These are phyloP conservation scores for Eolophus roseicapilla DNA, from an alignment of 2,113 vertebrate genomes.

Conservation along the genomic window DNA sequence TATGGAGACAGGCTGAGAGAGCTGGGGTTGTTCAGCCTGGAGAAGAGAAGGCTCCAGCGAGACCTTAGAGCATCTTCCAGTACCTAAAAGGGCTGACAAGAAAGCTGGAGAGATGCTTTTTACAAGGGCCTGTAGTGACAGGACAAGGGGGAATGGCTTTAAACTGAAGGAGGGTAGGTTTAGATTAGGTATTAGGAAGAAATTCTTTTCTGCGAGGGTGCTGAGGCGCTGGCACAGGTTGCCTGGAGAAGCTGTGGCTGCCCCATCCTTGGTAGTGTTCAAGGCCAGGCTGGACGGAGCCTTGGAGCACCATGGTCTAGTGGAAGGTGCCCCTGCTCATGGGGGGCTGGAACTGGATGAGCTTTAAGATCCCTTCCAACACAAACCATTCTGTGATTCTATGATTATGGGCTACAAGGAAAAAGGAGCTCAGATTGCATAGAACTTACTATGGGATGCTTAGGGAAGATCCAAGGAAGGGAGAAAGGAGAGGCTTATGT, in stretches of 20 bases:
- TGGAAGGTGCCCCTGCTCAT: not conserved
- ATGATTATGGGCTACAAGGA: accelerated
- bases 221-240: not conserved
- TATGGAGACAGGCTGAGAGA: not conserved
- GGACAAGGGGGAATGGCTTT: no score
- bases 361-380: not conserved
- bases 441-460: not conserved
- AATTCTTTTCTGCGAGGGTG: not conserved
- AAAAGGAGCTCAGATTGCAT: not conserved
- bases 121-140: not conserved
- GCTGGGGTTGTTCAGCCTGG: not conserved
- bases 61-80: not conserved
- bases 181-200: no score
- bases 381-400: not conserved
- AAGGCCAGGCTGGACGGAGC: not conserved
- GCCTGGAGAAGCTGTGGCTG: not conserved
- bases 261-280: not conserved
- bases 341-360: not conserved
- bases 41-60: accelerated
- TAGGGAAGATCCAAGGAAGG: not conserved
- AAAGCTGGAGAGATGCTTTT: not conserved
- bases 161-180: no score
- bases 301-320: not conserved
- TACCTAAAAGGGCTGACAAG: not conserved
- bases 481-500: not conserved